These are phyloP conservation scores for Ictidomys tridecemlineatus DNA, from an alignment of 2,113 vertebrate genomes.

Conservation along the genomic window DNA sequence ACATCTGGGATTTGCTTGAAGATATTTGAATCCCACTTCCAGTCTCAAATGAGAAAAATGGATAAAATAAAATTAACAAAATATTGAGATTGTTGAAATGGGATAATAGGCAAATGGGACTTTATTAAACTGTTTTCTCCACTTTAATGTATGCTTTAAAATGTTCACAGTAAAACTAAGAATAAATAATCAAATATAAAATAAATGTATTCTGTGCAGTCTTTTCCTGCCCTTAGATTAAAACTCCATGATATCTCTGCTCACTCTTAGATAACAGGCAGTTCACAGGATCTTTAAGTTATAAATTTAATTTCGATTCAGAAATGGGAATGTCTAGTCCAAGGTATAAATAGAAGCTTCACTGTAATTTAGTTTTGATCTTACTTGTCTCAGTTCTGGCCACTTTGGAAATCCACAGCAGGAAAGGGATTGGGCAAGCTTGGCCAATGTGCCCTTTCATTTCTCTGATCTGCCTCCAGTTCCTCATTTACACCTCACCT, in stretches of 20 bases:
- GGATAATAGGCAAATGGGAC: neutral
- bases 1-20: slow-evolving; percentile 46
- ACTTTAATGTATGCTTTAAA: slow-evolving; percentile 15
- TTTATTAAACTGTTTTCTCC: slow-evolving; percentile 37
- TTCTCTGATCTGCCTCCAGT: neutral
- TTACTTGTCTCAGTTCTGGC: neutral
- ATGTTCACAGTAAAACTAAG: neutral
- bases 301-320: neutral
- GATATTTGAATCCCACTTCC: neutral
- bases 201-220: neutral
- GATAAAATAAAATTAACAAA: slow-evolving; percentile 23
- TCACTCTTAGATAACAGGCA: neutral
- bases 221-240: slow-evolving; percentile 7
- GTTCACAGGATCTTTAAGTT: neutral
- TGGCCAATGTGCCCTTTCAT: neutral
- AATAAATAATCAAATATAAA: slow-evolving; percentile 29
- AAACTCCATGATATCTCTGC: neutral
- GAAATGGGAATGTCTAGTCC: neutral
- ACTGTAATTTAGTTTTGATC: neutral
- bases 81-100: neutral
- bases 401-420: neutral
- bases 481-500: neutral
- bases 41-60: neutral
- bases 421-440: neutral
- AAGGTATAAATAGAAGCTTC: neutral